Conservation (phyloP, 1,140 invertebrate genomes). For the Gonioctena quinquepunctata region DNA sequence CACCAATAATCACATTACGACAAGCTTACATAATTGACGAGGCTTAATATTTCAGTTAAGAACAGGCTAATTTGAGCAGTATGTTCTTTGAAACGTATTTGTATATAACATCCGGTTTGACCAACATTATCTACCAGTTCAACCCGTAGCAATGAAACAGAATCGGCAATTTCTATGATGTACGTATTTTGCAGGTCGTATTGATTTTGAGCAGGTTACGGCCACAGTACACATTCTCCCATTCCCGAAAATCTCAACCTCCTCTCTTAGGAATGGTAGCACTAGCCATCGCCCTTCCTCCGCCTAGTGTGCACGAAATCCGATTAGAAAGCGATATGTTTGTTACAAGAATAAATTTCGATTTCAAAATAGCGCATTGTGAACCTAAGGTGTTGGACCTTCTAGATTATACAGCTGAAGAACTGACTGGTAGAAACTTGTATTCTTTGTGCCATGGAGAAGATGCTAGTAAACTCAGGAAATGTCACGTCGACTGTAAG, state of each 20-base stretch:
- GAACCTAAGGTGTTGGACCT: conserved; percentile 95
- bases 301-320: conserved; percentile 95
- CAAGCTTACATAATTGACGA: too few species aligned
- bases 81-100: background rate
- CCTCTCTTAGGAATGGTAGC: conserved; percentile 91
- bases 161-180: too few species aligned
- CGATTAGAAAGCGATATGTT: conserved; percentile 95
- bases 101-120: background rate
- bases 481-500: conserved; percentile 93
- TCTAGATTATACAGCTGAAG: conserved; percentile 90
- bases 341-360: conserved; percentile 92
- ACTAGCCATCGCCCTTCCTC: conserved; percentile 91
- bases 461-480: conserved; percentile 89
- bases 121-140: background rate
- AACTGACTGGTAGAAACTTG: conserved; percentile 90
- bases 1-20: too few species aligned
- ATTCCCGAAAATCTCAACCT: conserved; percentile 81
- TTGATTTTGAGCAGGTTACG: conserved; percentile 86
- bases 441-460: conserved; percentile 94
- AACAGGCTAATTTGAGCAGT: background rate
- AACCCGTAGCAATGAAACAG: background rate
- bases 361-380: conserved; percentile 95
- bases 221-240: conserved; percentile 89
- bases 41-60: too few species aligned
- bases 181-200: conserved; percentile 79